A percentile compares a stretch with the other conserved stretches of the same genome.
These are phyloP conservation scores for Gracilinanus agilis DNA, from an alignment of 2,113 vertebrate genomes.

Conservation along the genomic window DNA sequence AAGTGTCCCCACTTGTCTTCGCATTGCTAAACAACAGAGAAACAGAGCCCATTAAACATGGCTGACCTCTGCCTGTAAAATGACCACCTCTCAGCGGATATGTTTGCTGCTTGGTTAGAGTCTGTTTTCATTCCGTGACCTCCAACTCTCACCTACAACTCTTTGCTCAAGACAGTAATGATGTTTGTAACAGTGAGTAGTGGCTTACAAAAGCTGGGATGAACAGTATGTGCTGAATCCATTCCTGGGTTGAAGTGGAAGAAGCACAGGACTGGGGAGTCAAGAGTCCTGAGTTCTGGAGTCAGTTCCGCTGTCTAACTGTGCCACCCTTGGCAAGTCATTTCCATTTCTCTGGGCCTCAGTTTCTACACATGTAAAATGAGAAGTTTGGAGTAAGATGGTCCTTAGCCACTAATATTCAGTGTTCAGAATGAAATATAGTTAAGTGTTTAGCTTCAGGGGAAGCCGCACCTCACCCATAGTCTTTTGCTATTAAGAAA, in stretches of 20 bases:
- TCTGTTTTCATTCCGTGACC: background rate
- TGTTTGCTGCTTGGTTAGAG: background rate
- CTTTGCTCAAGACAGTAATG: background rate
- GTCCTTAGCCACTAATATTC: background rate
- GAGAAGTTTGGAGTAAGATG: background rate
- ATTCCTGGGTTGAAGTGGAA: background rate
- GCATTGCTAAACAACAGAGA: constrained; percentile 88
- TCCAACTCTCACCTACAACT: background rate
- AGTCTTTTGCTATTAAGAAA: background rate
- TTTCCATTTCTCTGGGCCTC: background rate
- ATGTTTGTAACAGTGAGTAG: background rate
- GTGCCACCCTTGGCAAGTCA: background rate
- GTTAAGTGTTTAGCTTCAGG: too few relatives aligned
- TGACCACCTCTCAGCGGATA: background rate
- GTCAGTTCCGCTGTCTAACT: background rate
- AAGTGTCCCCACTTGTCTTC: constrained; percentile 98
- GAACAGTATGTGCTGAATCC: background rate
- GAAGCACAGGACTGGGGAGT: background rate
- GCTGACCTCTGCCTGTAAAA: background rate
- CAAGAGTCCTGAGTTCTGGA: background rate
- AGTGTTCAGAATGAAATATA: background rate
- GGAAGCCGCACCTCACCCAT: background rate
- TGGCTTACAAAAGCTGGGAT: background rate
- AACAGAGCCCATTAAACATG: background rate
- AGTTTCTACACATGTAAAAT: background rate